phyloP scores from a whole-genome alignment of 2,113 vertebrate genomes.

The Elanoides forficatus region DNA sequence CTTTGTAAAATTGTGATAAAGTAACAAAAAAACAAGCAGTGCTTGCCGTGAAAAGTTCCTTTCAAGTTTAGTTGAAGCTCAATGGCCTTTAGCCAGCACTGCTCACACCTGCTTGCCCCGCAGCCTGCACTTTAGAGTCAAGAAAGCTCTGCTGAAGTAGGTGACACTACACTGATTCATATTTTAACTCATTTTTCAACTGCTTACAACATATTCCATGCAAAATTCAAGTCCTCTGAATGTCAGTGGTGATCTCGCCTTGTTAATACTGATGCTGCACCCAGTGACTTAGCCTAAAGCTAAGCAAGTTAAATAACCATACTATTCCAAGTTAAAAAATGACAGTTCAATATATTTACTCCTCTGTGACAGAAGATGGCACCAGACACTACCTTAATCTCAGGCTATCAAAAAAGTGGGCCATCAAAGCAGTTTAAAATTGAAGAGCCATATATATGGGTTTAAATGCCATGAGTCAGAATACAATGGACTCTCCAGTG shows the following conservation, averaged over 20 bases:
- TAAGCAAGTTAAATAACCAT: not conserved
- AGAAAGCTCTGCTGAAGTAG: not conserved
- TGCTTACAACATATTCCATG: not conserved
- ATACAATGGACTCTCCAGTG: fast-evolving
- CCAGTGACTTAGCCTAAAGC: not conserved
- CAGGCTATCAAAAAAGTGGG: not conserved
- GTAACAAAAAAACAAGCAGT: not conserved
- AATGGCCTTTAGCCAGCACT: not conserved
- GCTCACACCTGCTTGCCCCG: not conserved
- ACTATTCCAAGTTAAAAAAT: not conserved
- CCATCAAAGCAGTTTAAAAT: not conserved
- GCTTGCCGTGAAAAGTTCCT: not conserved
- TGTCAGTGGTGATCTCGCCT: not conserved
- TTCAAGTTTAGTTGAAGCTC: not conserved
- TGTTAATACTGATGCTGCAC: not conserved
- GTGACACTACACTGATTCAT: not conserved
- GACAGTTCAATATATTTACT: not conserved
- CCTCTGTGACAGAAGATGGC: constrained; percentile 26
- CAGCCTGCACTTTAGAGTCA: not conserved
- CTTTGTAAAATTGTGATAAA: not conserved
- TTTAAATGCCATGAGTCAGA: not conserved
- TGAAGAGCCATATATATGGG: fast-evolving
- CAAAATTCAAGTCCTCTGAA: not conserved
- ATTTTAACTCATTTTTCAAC: not conserved
- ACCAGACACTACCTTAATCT: not conserved